phyloP scores from a whole-genome alignment of 2,888 invertebrate species.

The Empis livida region DNA sequence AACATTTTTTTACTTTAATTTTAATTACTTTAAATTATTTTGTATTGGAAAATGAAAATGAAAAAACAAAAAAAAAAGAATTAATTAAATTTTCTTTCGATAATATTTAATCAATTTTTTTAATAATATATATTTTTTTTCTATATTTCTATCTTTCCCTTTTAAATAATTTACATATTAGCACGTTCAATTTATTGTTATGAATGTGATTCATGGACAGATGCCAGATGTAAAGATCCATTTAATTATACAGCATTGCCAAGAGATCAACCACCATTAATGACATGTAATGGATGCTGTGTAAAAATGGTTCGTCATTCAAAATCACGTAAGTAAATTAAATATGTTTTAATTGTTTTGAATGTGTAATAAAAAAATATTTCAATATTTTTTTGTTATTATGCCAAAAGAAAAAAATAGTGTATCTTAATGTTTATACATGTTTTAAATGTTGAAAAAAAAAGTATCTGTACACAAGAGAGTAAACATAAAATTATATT shows the following conservation, averaged over 20 bases:
- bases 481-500: too few species aligned
- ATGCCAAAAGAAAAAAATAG: too few species aligned
- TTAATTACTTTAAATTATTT: not conserved
- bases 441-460: not conserved
- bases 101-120: not conserved
- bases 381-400: too few species aligned
- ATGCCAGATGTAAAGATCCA: conserved; percentile 79
- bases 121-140: conserved; percentile 4
- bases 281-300: conserved; percentile 86
- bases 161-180: conserved; percentile 27
- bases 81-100: not conserved
- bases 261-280: conserved; percentile 73
- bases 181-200: conserved; percentile 85
- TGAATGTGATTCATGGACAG: conserved; percentile 88
- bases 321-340: conserved; percentile 62
- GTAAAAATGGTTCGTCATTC: conserved; percentile 91
- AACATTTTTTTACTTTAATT: not conserved
- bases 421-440: too few species aligned
- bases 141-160: conserved; percentile 4
- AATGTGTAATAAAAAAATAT: too few species aligned
- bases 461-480: too few species aligned
- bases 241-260: conserved; percentile 86
- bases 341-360: not conserved
- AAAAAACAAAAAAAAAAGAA: too few species aligned
- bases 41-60: too few species aligned